Evolutionary conservation across 2,888 invertebrate genomes (phyloP).

Genomic region (Rhagophthalmus giganteus): DNA sequence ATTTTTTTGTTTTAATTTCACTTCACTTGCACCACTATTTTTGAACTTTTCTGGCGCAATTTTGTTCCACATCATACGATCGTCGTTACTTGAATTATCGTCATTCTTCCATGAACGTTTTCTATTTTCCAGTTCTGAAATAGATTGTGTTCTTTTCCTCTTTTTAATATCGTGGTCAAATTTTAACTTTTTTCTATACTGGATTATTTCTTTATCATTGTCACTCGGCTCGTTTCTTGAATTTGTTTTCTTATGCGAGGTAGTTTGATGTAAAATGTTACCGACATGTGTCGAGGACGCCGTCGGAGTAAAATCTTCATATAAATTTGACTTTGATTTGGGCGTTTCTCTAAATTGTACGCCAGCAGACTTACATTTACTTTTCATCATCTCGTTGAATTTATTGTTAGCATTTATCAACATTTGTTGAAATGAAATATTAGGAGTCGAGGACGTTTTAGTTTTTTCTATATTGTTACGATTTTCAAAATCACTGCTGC

Average conservation of each 20-base stretch:
- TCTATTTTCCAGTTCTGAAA: no score
- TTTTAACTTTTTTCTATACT: no score
- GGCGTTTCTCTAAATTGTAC: no score
- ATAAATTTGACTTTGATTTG: background rate
- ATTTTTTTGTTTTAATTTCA: no score
- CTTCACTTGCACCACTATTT: no score
- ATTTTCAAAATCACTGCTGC: background rate
- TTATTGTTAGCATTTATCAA: constrained; percentile 12
- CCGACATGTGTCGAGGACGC: constrained; percentile 3
- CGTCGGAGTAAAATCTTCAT: background rate
- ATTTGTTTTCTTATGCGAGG: background rate
- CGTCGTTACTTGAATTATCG: background rate
- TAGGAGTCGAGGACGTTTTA: no score
- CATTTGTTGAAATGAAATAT: constrained; percentile 11
- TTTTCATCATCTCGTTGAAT: constrained; percentile 6
- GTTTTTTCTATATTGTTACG: no score
- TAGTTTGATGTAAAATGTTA: background rate
- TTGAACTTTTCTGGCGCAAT: no score
- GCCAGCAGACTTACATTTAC: constrained; percentile 5
- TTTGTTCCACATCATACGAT: no score
- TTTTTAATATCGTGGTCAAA: no score
- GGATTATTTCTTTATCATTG: no score
- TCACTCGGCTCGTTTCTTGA: background rate
- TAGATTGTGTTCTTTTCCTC: no score
- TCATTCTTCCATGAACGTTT: background rate